Percentiles rank a stretch among this genome's conserved stretches.
Conservation (phyloP, 2,113 vertebrate species). For the Cyprinodon brontotheroides region DNA sequence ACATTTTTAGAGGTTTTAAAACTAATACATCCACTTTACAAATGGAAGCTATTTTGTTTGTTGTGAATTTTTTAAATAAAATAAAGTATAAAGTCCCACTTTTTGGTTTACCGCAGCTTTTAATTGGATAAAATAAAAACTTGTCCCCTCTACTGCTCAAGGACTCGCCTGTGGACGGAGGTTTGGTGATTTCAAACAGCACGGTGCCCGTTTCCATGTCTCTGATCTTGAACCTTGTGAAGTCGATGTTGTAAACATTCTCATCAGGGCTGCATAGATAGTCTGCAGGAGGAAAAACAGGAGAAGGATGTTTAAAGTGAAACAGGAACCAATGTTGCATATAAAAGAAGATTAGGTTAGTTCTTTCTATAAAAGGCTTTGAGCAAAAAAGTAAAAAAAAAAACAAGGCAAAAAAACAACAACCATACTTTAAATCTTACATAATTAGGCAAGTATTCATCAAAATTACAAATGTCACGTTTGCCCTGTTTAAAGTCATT, state of each 20-base stretch:
- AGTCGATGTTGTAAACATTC: constrained; percentile 96
- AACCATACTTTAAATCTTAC: neutral
- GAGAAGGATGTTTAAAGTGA: neutral
- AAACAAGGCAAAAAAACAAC: neutral
- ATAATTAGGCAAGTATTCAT: neutral
- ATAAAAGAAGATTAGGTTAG: neutral
- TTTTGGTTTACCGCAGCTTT: neutral
- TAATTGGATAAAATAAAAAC: neutral
- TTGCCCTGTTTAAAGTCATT: neutral
- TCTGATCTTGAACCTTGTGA: constrained; percentile 97
- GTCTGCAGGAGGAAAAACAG: constrained; percentile 74
- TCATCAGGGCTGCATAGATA: constrained; percentile 94
- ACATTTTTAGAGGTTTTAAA: too few relatives aligned
- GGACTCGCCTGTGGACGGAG: constrained; percentile 84
- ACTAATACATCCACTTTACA: too few relatives aligned
- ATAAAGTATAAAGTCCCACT: too few relatives aligned
- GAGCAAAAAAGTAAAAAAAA: neutral
- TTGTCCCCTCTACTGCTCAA: neutral
- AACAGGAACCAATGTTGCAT: neutral
- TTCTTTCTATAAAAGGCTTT: neutral
- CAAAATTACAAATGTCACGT: neutral
- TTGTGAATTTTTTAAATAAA: too few relatives aligned
- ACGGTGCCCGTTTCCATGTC: constrained; percentile 97
- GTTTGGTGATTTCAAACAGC: constrained; percentile 98
- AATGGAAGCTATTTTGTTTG: too few relatives aligned